Evolutionary conservation across 1,140 invertebrate species (phyloP).

Genomic region (Pygmarrhopalites habei): DNA sequence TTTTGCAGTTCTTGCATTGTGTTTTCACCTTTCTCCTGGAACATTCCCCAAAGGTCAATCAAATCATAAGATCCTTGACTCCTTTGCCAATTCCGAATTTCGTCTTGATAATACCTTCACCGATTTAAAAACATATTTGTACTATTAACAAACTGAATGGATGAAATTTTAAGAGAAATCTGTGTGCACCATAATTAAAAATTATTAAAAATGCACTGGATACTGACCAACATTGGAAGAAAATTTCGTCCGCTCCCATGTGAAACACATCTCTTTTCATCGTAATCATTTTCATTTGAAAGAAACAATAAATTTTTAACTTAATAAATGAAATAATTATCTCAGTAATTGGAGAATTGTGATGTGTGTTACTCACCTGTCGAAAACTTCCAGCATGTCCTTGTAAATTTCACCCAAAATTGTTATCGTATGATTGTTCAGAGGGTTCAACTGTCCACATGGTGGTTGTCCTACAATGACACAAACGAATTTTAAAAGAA

Average conservation of each 20-base stretch:
- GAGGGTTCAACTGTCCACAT: conserved; percentile 35
- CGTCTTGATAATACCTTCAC: conserved; percentile 29
- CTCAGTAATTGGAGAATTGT: no score
- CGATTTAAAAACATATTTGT: no score
- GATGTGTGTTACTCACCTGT: no score
- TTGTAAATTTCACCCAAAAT: conserved; percentile 36
- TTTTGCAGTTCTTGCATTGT: no score
- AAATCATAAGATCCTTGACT: conserved; percentile 39
- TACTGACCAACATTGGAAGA: conserved; percentile 43
- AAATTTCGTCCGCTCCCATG: conserved; percentile 44
- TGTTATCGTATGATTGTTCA: conserved; percentile 39
- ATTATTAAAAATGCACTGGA: no score
- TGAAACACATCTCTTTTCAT: conserved; percentile 42
- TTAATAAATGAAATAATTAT: no score
- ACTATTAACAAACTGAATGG: no score
- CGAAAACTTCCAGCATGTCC: conserved; percentile 45
- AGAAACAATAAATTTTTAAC: no score
- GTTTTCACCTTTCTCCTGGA: conserved; percentile 35
- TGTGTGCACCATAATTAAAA: no score
- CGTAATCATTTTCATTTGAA: no score
- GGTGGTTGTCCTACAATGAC: conserved; percentile 16
- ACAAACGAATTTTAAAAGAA: conserved; percentile 42
- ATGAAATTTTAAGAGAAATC: no score
- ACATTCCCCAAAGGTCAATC: conserved; percentile 40
- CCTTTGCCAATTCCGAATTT: conserved; percentile 41